Base-by-base conservation (phyloP, 2,888 invertebrate species). In the Nymphalis urticae region DNA sequence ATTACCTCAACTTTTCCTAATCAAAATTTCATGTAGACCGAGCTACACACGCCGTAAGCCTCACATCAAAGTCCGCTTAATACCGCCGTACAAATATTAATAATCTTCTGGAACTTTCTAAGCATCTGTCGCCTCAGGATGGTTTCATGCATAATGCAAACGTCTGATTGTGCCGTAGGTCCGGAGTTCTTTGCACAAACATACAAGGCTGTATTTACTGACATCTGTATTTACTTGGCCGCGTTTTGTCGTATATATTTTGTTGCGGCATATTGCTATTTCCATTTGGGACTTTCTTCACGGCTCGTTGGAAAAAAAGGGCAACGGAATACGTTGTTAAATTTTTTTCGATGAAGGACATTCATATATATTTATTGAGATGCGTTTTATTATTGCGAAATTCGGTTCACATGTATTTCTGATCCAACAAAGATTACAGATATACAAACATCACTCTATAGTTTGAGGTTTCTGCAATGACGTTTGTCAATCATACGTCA, bases 141-240 rank as follows among this genome's bases (percentile, higher is more conserved):
- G 85, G 86, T 82, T 86, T 88, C 88, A 92, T 92, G 90, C 90
- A 91, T 91, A 87, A 91, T 92, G 88, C 88, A 91, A 84, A 82
- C 82, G 79, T 76, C 84, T 90, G 90, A 91, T 92, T 91, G 90
- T 87, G 83, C 80, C 85, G 82, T 83, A 82, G 82, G 77, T 73
- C 83, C 82, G 85, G 62, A 69, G 69, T 84, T 87, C 86, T 85
- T 88, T 85, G 80, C 80, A 83, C 85, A 84, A 86, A 87, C 84
- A 88, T 85, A 56, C 56, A 56, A 56, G 56, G 83, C 81, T 54
- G 70, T 85, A 82, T 87, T 86, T 83, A 81, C 82, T 82, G 53
- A 83, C 82, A 81, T 84, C 81, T 58, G 72, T 85, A 82, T 87
- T 86, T 83, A 81, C 82, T 82, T 75, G 76, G 77, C 77, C 77